A percentile compares a stretch with the other conserved stretches of the same genome.
phyloP scores from a whole-genome alignment of 2,888 invertebrate genomes.

The Heliconius sara region DNA sequence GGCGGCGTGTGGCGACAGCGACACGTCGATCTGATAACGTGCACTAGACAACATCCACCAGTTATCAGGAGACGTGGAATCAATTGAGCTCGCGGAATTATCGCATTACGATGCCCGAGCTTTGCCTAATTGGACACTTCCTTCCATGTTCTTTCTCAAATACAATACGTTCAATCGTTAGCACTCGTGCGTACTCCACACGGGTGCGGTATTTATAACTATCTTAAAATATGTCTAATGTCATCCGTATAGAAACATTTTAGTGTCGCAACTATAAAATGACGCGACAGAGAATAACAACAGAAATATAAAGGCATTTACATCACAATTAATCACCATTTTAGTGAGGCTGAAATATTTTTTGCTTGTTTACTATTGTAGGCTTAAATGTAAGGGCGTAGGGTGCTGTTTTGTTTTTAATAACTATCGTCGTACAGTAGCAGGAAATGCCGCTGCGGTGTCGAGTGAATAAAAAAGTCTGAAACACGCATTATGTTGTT shows the following conservation, averaged over 20 bases:
- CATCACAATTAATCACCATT: constrained; percentile 81
- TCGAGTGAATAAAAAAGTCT: constrained; percentile 78
- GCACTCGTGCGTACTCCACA: constrained; percentile 34
- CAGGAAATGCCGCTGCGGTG: constrained; percentile 80
- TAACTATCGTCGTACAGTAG: constrained; percentile 59
- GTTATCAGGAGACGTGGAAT: constrained; percentile 76
- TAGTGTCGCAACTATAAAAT: constrained; percentile 69
- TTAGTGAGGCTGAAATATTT: constrained; percentile 56
- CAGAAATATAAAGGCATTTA: constrained; percentile 79
- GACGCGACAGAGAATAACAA: constrained; percentile 71
- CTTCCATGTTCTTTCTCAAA: constrained; percentile 59
- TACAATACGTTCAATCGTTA: constrained; percentile 49
- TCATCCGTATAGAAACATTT: constrained; percentile 60
- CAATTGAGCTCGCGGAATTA: constrained; percentile 79
- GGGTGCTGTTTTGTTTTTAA: constrained; percentile 52
- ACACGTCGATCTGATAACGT: constrained; percentile 78
- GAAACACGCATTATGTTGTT: constrained; percentile 79
- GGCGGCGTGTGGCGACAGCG: constrained; percentile 68
- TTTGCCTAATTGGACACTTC: constrained; percentile 79
- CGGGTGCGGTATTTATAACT: constrained; percentile 43
- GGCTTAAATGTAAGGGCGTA: constrained; percentile 53
- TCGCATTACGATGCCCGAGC: constrained; percentile 72
- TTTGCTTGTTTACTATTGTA: constrained; percentile 47
- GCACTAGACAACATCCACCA: constrained; percentile 75
- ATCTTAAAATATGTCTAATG: constrained; percentile 54